Percentiles rank a stretch among this genome's conserved stretches.
Conservation (phyloP, 2,113 vertebrate species). For the Lepus europaeus region DNA sequence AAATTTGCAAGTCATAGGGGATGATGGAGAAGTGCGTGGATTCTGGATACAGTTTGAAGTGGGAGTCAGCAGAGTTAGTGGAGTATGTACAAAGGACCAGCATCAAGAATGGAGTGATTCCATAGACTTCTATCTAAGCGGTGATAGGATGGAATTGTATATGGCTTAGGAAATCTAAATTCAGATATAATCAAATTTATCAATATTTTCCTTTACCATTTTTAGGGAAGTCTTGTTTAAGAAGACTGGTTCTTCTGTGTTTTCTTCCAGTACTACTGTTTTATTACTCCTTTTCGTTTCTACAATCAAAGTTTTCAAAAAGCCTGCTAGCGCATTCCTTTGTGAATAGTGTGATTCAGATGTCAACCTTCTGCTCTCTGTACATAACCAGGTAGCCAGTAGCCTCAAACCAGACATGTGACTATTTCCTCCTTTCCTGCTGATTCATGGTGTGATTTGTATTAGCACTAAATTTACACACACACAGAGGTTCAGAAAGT, state of each 20-base stretch:
- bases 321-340: not conserved
- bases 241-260: not conserved
- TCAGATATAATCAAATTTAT: conserved; percentile 14
- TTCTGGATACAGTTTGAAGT: not conserved
- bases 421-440: not conserved
- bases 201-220: conserved; percentile 6
- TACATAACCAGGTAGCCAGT: not conserved
- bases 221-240: not conserved
- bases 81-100: not conserved
- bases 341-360: not conserved
- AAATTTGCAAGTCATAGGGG: not conserved
- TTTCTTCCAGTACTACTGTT: not conserved
- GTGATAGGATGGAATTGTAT: not conserved
- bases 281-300: not conserved
- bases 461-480: not conserved
- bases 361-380: not conserved
- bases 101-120: not conserved
- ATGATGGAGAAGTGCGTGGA: not conserved
- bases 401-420: not conserved
- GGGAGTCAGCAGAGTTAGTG: not conserved
- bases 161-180: conserved; percentile 2
- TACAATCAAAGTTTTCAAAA: not conserved
- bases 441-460: not conserved
- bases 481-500: no score
- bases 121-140: not conserved